These are phyloP conservation scores for Octonoba sinensis DNA, from an alignment of 2,888 invertebrate genomes.

Conservation along the genomic window DNA sequence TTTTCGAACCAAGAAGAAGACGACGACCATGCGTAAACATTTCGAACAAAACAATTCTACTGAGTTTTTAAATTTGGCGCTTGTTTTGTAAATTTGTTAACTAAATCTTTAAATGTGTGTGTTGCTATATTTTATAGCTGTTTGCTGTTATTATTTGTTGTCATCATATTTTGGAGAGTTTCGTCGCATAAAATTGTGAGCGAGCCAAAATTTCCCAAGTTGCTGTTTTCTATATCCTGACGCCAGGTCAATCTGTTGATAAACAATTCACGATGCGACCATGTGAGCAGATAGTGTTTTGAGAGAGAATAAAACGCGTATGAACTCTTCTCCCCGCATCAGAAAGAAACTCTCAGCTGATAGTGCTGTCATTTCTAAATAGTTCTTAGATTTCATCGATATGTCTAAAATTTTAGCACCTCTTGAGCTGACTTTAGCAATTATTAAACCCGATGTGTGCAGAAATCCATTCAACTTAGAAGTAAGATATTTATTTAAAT, in stretches of 20 bases:
- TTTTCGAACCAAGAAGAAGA: background rate
- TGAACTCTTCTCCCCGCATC: background rate
- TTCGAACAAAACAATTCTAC: background rate
- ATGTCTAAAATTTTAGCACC: slow-evolving; percentile 56
- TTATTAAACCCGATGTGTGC: slow-evolving; percentile 88
- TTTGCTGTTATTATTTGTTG: background rate
- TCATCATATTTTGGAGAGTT: background rate
- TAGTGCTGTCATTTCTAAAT: background rate
- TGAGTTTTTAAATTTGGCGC: background rate
- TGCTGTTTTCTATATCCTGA: background rate
- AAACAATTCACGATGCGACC: slow-evolving; percentile 56
- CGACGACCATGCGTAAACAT: too few relatives aligned
- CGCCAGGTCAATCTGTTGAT: slow-evolving; percentile 63
- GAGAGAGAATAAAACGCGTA: slow-evolving; percentile 29
- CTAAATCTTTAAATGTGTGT: background rate
- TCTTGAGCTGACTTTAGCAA: slow-evolving; percentile 82
- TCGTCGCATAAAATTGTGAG: background rate
- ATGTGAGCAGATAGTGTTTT: slow-evolving; percentile 59
- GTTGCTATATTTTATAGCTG: background rate
- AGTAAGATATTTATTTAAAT: slow-evolving; percentile 69
- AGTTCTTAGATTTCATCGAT: background rate
- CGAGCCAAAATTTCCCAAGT: background rate
- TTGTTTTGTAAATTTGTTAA: background rate
- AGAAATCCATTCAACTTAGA: slow-evolving; percentile 81
- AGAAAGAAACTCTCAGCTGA: slow-evolving; percentile 9